Percentiles rank a stretch among this genome's conserved stretches.
Conservation (phyloP, 1,140 invertebrate species). For the Anastatus disparis region DNA sequence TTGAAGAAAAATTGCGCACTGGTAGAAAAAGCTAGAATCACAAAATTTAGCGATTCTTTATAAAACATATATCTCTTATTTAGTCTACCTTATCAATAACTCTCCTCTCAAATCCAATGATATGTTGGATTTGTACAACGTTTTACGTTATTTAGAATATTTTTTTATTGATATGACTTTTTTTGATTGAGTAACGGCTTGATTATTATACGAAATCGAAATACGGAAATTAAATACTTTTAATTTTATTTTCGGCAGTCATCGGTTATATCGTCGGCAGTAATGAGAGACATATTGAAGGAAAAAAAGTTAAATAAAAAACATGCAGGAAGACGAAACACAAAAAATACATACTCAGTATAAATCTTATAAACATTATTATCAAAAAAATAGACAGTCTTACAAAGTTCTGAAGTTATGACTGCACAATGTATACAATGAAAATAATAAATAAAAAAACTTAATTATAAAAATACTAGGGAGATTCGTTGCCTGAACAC, state of each 20-base stretch:
- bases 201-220: neutral
- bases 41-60: neutral
- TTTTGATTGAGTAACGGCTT: conserved; percentile 7
- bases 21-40: conserved; percentile 21
- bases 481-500: conserved; percentile 27
- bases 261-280: neutral
- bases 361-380: conserved; percentile 36
- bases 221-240: neutral
- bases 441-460: conserved; percentile 29
- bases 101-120: conserved; percentile 2
- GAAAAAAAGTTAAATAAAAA: conserved; percentile 3
- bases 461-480: neutral
- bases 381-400: conserved; percentile 31
- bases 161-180: conserved; percentile 10
- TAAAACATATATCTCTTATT: conserved; percentile 3
- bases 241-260: neutral
- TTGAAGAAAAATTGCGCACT: conserved; percentile 21
- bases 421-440: neutral
- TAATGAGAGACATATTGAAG: neutral
- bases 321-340: conserved; percentile 2
- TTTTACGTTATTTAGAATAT: conserved; percentile 3
- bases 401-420: conserved; percentile 8
- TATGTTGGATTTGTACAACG: neutral
- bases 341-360: conserved; percentile 23
- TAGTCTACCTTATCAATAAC: neutral